Evolutionary conservation across 1,140 invertebrate genomes (phyloP).

Genomic region (Mesaphorura yosii): DNA sequence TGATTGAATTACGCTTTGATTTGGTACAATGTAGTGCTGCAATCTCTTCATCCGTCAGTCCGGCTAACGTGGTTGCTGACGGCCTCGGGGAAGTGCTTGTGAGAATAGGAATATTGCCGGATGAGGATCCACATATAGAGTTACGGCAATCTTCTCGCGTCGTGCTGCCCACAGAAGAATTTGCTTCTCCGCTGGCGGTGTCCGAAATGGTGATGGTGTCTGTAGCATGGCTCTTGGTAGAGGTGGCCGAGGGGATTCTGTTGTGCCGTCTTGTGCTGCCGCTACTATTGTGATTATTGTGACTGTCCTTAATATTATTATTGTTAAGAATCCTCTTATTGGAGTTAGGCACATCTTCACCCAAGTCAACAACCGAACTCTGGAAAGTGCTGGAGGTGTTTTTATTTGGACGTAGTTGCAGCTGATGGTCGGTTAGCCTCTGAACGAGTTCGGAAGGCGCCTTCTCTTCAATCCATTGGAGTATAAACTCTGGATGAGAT

Average conservation of each 20-base stretch:
- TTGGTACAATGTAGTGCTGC: not conserved
- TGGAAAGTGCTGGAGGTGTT: too few species aligned
- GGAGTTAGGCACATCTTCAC: too few species aligned
- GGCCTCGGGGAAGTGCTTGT: not conserved
- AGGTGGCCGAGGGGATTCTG: too few species aligned
- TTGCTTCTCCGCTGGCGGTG: not conserved
- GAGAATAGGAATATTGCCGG: too few species aligned
- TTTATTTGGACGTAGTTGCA: too few species aligned
- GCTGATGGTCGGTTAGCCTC: too few species aligned
- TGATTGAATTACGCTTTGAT: conserved; percentile 55
- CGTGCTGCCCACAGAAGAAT: too few species aligned
- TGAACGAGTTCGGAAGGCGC: conserved; percentile 53
- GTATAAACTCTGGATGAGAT: conserved; percentile 47
- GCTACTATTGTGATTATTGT: conserved; percentile 2
- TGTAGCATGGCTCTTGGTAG: too few species aligned
- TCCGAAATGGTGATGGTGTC: not conserved
- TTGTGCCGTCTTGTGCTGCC: too few species aligned
- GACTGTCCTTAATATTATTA: not conserved
- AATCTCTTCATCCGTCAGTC: conserved; percentile 8
- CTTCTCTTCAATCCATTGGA: conserved; percentile 59
- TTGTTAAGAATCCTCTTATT: not conserved
- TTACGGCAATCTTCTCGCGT: too few species aligned
- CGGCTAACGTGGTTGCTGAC: not conserved
- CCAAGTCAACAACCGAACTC: too few species aligned
- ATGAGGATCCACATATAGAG: too few species aligned